These are phyloP conservation scores for Cepaea nemoralis DNA, from an alignment of 1,140 invertebrate species.

Conservation along the genomic window DNA sequence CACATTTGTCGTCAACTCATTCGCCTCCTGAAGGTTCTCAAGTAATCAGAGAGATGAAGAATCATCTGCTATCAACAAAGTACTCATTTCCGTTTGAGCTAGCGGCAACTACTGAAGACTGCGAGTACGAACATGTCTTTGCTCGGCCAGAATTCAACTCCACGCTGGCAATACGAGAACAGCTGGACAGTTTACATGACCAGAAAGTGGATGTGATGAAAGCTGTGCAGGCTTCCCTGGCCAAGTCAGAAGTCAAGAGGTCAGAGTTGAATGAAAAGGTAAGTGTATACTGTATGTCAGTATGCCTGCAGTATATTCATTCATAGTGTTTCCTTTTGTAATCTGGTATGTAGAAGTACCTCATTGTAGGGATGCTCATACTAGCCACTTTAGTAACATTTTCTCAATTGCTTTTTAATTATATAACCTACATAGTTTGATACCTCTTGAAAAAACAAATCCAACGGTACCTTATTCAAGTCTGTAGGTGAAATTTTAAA, in stretches of 20 bases:
- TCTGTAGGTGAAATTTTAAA: too few relatives aligned
- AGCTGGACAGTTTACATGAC: constrained; percentile 54
- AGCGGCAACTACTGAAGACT: constrained; percentile 17
- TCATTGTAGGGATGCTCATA: too few relatives aligned
- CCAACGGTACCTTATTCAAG: too few relatives aligned
- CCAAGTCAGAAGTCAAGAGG: constrained; percentile 54
- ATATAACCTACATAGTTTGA: too few relatives aligned
- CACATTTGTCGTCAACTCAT: neutral
- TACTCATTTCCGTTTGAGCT: constrained; percentile 63
- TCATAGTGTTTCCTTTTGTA: too few relatives aligned
- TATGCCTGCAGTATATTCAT: too few relatives aligned
- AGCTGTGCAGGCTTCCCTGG: constrained; percentile 53
- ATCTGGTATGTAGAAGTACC: too few relatives aligned
- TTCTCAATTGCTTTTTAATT: too few relatives aligned
- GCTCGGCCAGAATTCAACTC: constrained; percentile 65
- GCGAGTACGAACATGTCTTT: constrained; percentile 60
- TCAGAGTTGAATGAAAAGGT: constrained; percentile 67
- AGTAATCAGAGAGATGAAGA: constrained; percentile 55
- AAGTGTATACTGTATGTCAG: too few relatives aligned
- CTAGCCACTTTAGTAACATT: too few relatives aligned
- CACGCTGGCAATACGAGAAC: constrained; percentile 56
- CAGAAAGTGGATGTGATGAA: constrained; percentile 51
- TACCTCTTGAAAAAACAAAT: too few relatives aligned
- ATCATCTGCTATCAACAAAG: constrained; percentile 44
- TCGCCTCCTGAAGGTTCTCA: constrained; percentile 47